Percentiles rank a stretch among this genome's conserved stretches.
Conservation (phyloP, 2,888 invertebrate species). For the Masnerella sp. region DNA sequence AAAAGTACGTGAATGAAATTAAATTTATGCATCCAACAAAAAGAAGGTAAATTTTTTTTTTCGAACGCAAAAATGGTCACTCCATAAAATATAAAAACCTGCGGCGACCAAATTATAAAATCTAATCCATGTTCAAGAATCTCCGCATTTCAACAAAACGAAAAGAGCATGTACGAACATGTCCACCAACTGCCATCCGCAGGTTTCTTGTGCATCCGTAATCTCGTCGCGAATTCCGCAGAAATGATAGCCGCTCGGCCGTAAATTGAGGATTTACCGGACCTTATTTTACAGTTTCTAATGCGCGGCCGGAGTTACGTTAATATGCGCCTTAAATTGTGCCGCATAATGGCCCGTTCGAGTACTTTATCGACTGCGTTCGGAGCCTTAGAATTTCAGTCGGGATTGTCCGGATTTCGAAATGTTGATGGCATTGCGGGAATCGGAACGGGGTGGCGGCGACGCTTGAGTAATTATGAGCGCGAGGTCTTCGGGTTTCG, state of each 20-base stretch:
- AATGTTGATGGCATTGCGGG: slow-evolving; percentile 34
- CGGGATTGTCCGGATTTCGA: slow-evolving; percentile 42
- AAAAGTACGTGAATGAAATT: too few relatives aligned
- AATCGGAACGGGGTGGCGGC: slow-evolving; percentile 14
- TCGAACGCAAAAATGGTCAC: too few relatives aligned
- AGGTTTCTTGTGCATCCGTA: slow-evolving; percentile 32
- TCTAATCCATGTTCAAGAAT: too few relatives aligned
- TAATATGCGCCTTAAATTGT: slow-evolving; percentile 50
- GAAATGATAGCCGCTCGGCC: slow-evolving; percentile 38
- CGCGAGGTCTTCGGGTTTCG: too few relatives aligned
- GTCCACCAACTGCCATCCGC: too few relatives aligned
- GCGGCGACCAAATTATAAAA: too few relatives aligned
- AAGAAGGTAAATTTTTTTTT: too few relatives aligned
- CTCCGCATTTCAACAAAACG: too few relatives aligned
- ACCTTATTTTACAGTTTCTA: slow-evolving; percentile 51
- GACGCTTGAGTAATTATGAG: slow-evolving; percentile 31
- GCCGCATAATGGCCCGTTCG: slow-evolving; percentile 41
- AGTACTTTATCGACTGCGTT: slow-evolving; percentile 43
- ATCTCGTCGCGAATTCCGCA: slow-evolving; percentile 41
- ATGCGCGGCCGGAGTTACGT: slow-evolving; percentile 44
- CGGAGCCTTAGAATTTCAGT: slow-evolving; percentile 35
- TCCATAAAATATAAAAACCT: too few relatives aligned
- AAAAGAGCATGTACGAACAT: too few relatives aligned
- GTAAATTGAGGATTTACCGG: slow-evolving; percentile 54
- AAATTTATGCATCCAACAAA: too few relatives aligned